Conservation (phyloP, 2,888 invertebrate species). For the Anodontia alba region DNA sequence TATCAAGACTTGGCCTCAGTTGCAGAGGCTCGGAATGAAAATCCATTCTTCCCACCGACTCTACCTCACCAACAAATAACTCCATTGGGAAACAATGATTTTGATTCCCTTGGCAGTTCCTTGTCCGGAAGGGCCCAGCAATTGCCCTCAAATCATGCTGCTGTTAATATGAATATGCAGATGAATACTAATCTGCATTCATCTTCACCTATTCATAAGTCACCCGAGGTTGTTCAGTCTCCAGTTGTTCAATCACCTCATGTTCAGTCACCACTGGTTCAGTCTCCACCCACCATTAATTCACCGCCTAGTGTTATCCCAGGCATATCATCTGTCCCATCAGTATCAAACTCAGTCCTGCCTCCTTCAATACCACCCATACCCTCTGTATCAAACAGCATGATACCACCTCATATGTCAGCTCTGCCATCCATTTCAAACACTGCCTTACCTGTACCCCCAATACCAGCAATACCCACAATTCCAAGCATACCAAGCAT, state of each 20-base stretch:
- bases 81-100: conserved; percentile 23
- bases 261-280: background rate
- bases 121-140: conserved; percentile 22
- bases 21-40: conserved; percentile 49
- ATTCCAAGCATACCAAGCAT: conserved; percentile 46
- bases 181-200: conserved; percentile 32
- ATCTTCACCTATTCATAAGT: background rate
- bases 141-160: conserved; percentile 34
- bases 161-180: conserved; percentile 58
- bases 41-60: conserved; percentile 56
- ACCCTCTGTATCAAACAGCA: conserved; percentile 40
- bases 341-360: conserved; percentile 1
- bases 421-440: conserved; percentile 40
- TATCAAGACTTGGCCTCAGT: conserved; percentile 40
- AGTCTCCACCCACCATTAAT: conserved; percentile 28
- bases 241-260: background rate
- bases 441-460: conserved; percentile 44
- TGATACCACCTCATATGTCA: conserved; percentile 41
- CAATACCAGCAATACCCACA: conserved; percentile 44
- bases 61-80: conserved; percentile 56
- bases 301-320: conserved; percentile 20
- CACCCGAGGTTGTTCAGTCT: conserved; percentile 8
- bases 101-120: background rate
- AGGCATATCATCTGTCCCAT: conserved; percentile 3
- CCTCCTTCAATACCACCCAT: conserved; percentile 45